Conservation (phyloP, 23 tunicate genomes). For the Ciona savignyi region DNA sequence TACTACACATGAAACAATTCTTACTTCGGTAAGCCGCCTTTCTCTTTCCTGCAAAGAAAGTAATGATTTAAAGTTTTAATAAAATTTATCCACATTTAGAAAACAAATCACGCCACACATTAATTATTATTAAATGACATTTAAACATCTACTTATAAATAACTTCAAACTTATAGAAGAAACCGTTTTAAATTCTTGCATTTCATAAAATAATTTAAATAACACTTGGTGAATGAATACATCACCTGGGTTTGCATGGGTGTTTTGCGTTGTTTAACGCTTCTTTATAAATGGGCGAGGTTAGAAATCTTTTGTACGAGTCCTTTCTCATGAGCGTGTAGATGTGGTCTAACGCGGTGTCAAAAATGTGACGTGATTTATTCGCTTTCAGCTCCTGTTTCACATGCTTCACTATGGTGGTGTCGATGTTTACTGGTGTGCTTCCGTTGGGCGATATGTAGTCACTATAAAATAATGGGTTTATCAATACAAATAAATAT, state of each 20-base stretch:
- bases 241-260: slow-evolving; percentile 44
- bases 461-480: slow-evolving; percentile 36
- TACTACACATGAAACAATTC: no score
- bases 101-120: no score
- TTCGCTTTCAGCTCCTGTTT: slow-evolving; percentile 37
- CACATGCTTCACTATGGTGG: slow-evolving; percentile 38
- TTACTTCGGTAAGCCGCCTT: not conserved
- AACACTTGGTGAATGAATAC: no score
- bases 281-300: slow-evolving; percentile 33
- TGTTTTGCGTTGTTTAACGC: slow-evolving; percentile 37
- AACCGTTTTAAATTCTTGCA: no score
- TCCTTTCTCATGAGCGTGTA: slow-evolving; percentile 76
- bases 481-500: no score
- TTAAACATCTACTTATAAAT: no score
- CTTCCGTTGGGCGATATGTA: slow-evolving; percentile 25
- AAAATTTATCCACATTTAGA: no score
- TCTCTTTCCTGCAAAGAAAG: not conserved
- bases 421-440: slow-evolving; percentile 66
- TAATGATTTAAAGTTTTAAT: no score
- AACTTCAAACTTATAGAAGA: no score
- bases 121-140: no score
- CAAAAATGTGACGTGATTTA: slow-evolving; percentile 44
- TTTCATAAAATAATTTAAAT: no score
- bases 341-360: slow-evolving; percentile 64
- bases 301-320: slow-evolving; percentile 67